Evolutionary conservation across 2,888 invertebrate species (phyloP), one percentile per base, ranked within the genome.

Genomic region (Cheilosia pagana): DNA sequence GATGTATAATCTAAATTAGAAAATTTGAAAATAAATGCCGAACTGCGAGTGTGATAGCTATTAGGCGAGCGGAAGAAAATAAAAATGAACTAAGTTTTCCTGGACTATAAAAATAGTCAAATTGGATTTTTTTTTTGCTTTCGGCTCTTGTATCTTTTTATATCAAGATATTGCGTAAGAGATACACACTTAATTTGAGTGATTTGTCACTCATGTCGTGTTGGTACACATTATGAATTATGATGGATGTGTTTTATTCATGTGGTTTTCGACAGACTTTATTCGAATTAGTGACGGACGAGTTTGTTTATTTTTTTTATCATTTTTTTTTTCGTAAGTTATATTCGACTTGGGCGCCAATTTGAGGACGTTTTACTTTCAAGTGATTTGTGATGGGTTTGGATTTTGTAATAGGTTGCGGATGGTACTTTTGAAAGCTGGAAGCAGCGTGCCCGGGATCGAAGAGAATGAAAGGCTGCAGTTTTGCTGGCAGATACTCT

Each of bases 141-240:
- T 74, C 2, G 7, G 28, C 5, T 10, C 31, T 57, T 57, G 6
- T 62, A n/a, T 60, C 14, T 72, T 39, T 50, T 41, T 41, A 14
- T 41, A 52, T 59, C 21, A 25, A 41, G 52, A 55, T 43, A 31
- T 19, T 31, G 53, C 55, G 43, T 68, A 23, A 23, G 14, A 14
- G 21, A 4, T 12, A 12, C 21, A 31, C 28, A 35, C 48, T 67
- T 65, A 50, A 59, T 67, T 75, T 59, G 75, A 75, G 57, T 57
- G 75, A 75, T 75, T 75, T 75, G 75, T 75, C 75, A 67, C 31
- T 57, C 57, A 48, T 53, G 52, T 21, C 35, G 55, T 67, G 65
- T 39, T 48, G 57, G 57, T 59, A 63, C 31, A 21, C 12, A n/a
- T 14, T 2, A 45, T 25, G 5, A 62, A 45, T n/a, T 55, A 59